Percentiles rank a stretch among this genome's conserved stretches.
Evolutionary conservation across 1,140 invertebrate genomes (phyloP).

Genomic region (Ylistrum balloti): DNA sequence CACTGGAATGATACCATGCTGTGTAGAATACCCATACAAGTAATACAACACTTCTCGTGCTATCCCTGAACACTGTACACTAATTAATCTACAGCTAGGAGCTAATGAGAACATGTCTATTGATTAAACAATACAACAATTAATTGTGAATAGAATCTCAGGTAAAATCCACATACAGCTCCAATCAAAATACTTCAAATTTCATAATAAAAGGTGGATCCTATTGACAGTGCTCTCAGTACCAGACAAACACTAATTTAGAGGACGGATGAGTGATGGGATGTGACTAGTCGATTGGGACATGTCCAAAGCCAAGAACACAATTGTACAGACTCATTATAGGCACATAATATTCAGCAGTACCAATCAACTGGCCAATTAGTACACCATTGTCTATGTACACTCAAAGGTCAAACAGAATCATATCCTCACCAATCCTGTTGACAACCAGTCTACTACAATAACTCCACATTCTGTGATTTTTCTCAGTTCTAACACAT

Average conservation of each 20-base stretch:
- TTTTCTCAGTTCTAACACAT: too few species aligned
- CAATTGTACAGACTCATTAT: neutral
- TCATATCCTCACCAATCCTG: too few species aligned
- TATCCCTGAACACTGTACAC: neutral
- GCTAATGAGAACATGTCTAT: slow-evolving; percentile 8
- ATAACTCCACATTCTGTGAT: too few species aligned
- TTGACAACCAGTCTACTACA: neutral
- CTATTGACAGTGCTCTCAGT: neutral
- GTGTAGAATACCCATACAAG: too few species aligned
- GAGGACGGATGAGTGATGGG: neutral
- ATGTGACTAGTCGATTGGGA: neutral
- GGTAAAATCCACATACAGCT: neutral
- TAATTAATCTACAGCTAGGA: neutral
- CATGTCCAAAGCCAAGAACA: neutral
- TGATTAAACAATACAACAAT: slow-evolving; percentile 5
- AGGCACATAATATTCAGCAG: neutral
- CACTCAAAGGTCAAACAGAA: neutral
- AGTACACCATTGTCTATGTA: too few species aligned
- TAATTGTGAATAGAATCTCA: neutral
- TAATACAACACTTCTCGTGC: neutral
- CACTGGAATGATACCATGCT: too few species aligned
- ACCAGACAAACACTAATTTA: neutral
- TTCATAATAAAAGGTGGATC: neutral
- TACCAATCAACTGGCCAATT: neutral
- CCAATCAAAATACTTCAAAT: neutral